These are phyloP conservation scores for Dasypogon diadema DNA, from an alignment of 2,888 invertebrate species.

Conservation along the genomic window DNA sequence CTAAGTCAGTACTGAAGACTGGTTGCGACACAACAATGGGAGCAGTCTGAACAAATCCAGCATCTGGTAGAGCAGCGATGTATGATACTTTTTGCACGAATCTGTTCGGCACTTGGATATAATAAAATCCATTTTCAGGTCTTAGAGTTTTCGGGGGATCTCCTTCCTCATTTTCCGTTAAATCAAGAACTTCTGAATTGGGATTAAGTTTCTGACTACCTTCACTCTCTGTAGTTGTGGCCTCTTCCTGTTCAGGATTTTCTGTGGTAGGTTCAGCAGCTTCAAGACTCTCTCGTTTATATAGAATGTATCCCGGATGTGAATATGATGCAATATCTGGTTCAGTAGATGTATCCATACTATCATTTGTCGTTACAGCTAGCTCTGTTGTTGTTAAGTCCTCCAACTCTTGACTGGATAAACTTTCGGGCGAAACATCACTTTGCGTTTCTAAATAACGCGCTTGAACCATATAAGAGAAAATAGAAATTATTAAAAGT, in stretches of 20 bases:
- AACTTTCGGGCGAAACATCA: conserved; percentile 11
- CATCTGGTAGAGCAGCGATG: not conserved
- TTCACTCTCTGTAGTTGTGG: not conserved
- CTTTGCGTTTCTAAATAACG: conserved; percentile 21
- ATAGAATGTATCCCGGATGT: not conserved
- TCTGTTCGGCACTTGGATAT: not conserved
- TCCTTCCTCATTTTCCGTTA: not conserved
- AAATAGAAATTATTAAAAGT: not conserved
- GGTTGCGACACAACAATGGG: conserved; percentile 9
- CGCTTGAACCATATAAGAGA: not conserved
- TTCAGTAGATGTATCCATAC: not conserved
- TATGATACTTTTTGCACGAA: conserved; percentile 3
- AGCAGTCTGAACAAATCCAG: conserved; percentile 13
- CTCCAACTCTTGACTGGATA: conserved; percentile 7
- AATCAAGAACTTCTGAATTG: conserved; percentile 29
- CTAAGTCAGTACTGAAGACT: not conserved
- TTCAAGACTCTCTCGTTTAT: not conserved
- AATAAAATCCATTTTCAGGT: conserved; percentile 17
- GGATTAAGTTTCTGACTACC: not conserved
- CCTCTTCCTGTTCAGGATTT: not conserved
- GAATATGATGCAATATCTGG: conserved; percentile 5
- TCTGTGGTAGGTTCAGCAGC: not conserved
- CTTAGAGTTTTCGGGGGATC: not conserved
- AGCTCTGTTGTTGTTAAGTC: not conserved
- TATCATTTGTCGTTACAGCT: not conserved